Conservation (phyloP, 1,140 invertebrate genomes). For the Lepidurus arcticus region DNA sequence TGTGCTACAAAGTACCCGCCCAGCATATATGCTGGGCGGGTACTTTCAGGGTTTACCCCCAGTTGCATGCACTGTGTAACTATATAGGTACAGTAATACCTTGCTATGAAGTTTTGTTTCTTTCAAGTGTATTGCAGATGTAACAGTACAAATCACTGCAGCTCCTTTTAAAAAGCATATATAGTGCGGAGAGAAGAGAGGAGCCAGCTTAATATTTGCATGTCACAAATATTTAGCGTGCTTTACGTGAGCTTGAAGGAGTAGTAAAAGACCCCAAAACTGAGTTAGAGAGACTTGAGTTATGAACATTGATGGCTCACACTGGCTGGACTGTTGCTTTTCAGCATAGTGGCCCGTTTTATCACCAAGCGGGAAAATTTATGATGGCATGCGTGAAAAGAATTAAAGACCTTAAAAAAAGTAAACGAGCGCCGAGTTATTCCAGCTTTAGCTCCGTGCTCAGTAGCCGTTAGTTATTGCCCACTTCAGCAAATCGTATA, state of each 20-base stretch:
- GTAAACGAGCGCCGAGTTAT: background rate
- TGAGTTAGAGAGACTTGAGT: background rate
- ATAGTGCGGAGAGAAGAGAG: too few relatives aligned
- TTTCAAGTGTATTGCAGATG: too few relatives aligned
- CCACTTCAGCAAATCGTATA: background rate
- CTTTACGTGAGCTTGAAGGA: background rate
- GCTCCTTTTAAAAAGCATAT: too few relatives aligned
- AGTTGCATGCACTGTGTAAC: too few relatives aligned
- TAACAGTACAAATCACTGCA: too few relatives aligned
- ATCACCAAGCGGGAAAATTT: background rate
- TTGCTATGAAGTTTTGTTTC: too few relatives aligned
- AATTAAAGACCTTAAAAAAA: background rate
- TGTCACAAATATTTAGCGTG: background rate
- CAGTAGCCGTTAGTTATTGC: constrained; percentile 7
- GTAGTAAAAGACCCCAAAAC: background rate
- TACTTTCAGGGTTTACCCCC: background rate
- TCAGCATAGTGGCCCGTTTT: background rate
- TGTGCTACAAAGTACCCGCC: constrained; percentile 4
- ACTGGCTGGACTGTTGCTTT: constrained; percentile 3
- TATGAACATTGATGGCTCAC: constrained; percentile 20
- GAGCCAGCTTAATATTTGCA: too few relatives aligned
- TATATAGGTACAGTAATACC: too few relatives aligned
- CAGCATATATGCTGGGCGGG: background rate
- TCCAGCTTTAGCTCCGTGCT: background rate
- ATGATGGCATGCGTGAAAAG: constrained; percentile 7